Percentiles rank a stretch among this genome's conserved stretches.
phyloP scores from a whole-genome alignment of 30 jellyfish, hydroid and myxozoan species.

The Catostylus mosaicus region DNA sequence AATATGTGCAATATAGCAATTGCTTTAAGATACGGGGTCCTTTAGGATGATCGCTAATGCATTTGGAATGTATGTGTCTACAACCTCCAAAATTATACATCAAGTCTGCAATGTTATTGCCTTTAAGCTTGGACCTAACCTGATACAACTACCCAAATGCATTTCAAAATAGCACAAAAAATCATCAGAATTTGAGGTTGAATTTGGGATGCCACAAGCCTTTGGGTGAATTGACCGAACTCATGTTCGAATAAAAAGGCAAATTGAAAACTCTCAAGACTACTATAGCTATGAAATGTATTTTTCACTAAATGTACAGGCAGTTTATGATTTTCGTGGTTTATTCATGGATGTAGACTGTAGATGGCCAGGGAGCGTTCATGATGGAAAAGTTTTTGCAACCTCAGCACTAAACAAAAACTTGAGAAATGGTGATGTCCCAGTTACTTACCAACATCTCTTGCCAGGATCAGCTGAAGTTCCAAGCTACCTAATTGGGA shows the following conservation, averaged over 20 bases:
- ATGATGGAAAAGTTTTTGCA: slow-evolving; percentile 69
- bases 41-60: slow-evolving; percentile 68
- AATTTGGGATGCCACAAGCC: slow-evolving; percentile 63
- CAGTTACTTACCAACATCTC: slow-evolving; percentile 9
- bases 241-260: slow-evolving; percentile 58
- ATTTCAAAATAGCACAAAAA: slow-evolving; percentile 4
- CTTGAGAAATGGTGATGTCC: slow-evolving; percentile 29
- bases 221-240: slow-evolving; percentile 78
- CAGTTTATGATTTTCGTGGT: slow-evolving; percentile 57
- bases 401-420: slow-evolving; percentile 10
- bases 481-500: slow-evolving; percentile 57
- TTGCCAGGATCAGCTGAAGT: slow-evolving; percentile 24
- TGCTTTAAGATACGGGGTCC: slow-evolving; percentile 57
- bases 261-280: slow-evolving; percentile 55
- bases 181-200: slow-evolving; percentile 35
- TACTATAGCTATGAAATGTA: slow-evolving; percentile 41
- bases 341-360: slow-evolving; percentile 65
- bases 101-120: slow-evolving; percentile 38
- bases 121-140: slow-evolving; percentile 19
- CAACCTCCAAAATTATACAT: slow-evolving; percentile 32
- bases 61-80: slow-evolving; percentile 27
- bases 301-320: slow-evolving; percentile 58
- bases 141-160: slow-evolving; percentile 10
- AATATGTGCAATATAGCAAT: neutral
- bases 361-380: slow-evolving; percentile 72